Evolutionary conservation across 2,113 vertebrate genomes (phyloP), one percentile per base, ranked within the genome.

Genomic region (Picathartes gymnocephalus): DNA sequence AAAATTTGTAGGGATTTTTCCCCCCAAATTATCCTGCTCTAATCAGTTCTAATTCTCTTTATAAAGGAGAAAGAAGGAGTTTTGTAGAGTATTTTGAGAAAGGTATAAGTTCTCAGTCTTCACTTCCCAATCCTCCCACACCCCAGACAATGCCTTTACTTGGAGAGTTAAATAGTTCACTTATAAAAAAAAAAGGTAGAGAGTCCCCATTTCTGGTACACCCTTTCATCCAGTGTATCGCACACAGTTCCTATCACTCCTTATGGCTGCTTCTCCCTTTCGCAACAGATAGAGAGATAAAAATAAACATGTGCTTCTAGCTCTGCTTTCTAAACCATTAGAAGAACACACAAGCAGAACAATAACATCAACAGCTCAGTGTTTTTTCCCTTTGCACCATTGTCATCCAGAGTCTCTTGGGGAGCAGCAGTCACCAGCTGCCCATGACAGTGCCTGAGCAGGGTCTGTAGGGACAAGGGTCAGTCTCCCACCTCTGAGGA

Each of bases 361-460:
- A 91, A 66, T 82, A 71, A 37, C 37, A 77, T 65, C 39, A 85
- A 33, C 11, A 81, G 22, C 70, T 60, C 37, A 9, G 35, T 0
- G 0, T 9, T 64, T 50, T 81, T 86, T 74, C 20, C 39, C 74
- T 73, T 91, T 62, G 37, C 30, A 31, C 31, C 1, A 8, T 31
- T 1, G 16, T 11, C 30, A 50, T 39, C 13, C 8, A 30, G 56
- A 58, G 23, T 15, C 20, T 23, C 23, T 74, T 51, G 62, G 65
- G 81, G 81, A 74, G 84, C 40, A 87, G 40, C 60, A 68, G 15
- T 8, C 35, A 48, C 25, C 47, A 72, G 60, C 84, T 71, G 44
- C 47, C 35, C 21, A 2, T 3, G 10, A 7, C n/a, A 44, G 45
- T 5, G 61, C 4, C 19, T 15, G 62, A 60, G 40, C 0, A 0